Evolutionary conservation across 2,113 vertebrate species (phyloP).

Genomic region (Ailuropoda melanoleuca): DNA sequence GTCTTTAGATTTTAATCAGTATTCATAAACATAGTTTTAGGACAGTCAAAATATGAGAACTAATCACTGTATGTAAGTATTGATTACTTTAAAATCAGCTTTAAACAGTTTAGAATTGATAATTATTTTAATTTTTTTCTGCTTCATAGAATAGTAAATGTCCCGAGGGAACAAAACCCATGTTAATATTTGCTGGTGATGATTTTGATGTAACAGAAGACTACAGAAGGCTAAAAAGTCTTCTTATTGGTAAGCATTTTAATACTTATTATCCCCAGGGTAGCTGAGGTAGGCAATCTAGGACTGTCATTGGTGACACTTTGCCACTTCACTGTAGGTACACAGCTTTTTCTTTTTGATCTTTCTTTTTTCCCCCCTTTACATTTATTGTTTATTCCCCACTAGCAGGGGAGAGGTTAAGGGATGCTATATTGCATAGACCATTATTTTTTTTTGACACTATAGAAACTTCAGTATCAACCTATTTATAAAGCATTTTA

Average conservation of each 20-base stretch:
- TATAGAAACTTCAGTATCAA: background rate
- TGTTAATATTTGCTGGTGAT: conserved; percentile 97
- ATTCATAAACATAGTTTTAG: conserved; percentile 14
- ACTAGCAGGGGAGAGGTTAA: background rate
- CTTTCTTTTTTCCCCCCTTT: background rate
- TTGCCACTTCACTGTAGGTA: background rate
- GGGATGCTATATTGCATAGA: background rate
- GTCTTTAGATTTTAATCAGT: background rate
- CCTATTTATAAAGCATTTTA: background rate
- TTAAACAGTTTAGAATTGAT: conserved; percentile 12
- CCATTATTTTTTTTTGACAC: background rate
- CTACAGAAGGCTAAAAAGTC: conserved; percentile 91
- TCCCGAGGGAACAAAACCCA: conserved; percentile 95
- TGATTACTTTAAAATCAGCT: background rate
- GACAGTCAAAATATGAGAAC: conserved; percentile 14
- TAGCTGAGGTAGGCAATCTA: background rate
- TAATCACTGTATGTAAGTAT: background rate
- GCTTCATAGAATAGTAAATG: conserved; percentile 89
- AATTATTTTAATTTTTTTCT: background rate
- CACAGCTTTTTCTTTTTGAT: background rate
- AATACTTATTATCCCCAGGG: background rate
- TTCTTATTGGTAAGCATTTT: conserved; percentile 89
- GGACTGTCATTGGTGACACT: background rate
- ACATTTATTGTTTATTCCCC: background rate
- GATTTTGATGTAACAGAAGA: conserved; percentile 91